phyloP scores from a whole-genome alignment of 2,888 invertebrate genomes.

The Xiphydria camelus region DNA sequence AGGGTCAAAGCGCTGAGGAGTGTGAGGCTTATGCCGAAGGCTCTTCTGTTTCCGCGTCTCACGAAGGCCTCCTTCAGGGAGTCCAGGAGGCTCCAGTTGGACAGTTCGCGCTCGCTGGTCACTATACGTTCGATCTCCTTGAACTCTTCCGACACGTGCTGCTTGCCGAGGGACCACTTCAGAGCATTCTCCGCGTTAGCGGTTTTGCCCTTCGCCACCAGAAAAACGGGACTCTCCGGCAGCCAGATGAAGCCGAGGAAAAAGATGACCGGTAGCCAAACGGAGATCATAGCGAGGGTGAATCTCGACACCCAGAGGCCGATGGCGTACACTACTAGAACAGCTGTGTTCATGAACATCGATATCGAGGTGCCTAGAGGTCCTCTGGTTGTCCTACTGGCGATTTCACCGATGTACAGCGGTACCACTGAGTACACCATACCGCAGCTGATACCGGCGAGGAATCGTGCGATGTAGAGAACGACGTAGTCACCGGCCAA shows the following conservation, averaged over 20 bases:
- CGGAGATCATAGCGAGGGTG: constrained; percentile 42
- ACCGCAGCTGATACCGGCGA: constrained; percentile 51
- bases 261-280: constrained; percentile 42
- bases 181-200: constrained; percentile 44
- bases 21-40: constrained; percentile 45
- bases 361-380: constrained; percentile 44
- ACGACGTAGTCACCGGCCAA: constrained; percentile 31
- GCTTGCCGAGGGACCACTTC: constrained; percentile 47
- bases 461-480: constrained; percentile 43
- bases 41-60: constrained; percentile 23
- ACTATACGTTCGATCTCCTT: constrained; percentile 52
- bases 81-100: constrained; percentile 7
- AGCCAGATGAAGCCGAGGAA: constrained; percentile 46
- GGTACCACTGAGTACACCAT: constrained; percentile 52
- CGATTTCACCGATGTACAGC: constrained; percentile 52
- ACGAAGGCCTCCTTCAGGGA: constrained; percentile 30
- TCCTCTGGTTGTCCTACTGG: constrained; percentile 48
- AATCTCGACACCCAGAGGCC: constrained; percentile 38
- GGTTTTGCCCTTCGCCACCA: constrained; percentile 44
- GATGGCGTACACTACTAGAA: constrained; percentile 43
- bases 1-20: constrained; percentile 43
- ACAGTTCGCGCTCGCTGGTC: constrained; percentile 34
- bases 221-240: constrained; percentile 51
- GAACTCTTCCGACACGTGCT: constrained; percentile 46
- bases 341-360: constrained; percentile 48